A percentile compares a stretch with the other conserved stretches of the same genome.
Conservation (phyloP, 2,797 vertebrate species). For the Neostethus bicornis region DNA sequence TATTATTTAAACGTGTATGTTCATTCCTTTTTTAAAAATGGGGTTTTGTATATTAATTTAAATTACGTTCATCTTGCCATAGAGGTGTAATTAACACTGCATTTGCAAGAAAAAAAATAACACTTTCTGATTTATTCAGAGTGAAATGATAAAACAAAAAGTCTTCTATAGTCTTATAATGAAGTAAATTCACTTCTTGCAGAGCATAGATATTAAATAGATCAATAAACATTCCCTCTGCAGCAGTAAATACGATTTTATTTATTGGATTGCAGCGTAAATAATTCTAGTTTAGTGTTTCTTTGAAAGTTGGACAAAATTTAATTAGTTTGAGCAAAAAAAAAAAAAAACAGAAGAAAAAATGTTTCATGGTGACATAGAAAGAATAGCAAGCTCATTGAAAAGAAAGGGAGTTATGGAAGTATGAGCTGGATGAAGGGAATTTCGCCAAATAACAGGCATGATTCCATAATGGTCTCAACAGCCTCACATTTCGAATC, state of each 20-base stretch:
- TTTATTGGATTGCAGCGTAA: too few species aligned
- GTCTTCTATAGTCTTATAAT: background rate
- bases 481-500: constrained; percentile 20
- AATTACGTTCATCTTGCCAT: background rate
- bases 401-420: constrained; percentile 26
- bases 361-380: too few species aligned
- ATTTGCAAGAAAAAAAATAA: background rate
- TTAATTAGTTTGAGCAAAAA: constrained; percentile 7
- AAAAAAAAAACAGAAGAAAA: background rate
- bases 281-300: background rate
- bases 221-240: background rate
- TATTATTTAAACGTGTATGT: background rate
- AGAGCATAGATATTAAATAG: background rate
- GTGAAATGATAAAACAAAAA: background rate
- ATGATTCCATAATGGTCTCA: constrained; percentile 66
- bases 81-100: background rate
- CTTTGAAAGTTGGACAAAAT: background rate
- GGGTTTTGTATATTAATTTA: background rate
- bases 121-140: background rate
- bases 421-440: constrained; percentile 46
- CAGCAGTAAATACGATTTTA: background rate
- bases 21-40: background rate
- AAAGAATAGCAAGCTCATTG: too few species aligned
- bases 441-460: constrained; percentile 30
- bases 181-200: background rate